Conservation (phyloP, 2,113 vertebrate species). For the Nothocercus nigrocapillus region DNA sequence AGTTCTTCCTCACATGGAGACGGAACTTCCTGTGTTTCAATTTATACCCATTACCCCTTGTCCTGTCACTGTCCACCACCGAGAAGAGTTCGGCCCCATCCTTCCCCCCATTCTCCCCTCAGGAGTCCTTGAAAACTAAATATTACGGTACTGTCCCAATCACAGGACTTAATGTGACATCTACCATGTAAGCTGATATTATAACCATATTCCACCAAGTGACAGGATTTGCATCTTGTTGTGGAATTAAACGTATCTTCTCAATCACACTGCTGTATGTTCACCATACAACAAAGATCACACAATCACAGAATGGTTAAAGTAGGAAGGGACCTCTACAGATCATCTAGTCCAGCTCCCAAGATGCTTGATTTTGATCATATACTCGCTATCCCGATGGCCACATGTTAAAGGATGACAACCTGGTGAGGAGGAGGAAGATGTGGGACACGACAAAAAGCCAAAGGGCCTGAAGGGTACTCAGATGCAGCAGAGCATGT, state of each 20-base stretch:
- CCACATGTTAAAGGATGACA: background rate
- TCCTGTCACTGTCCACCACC: too few species aligned
- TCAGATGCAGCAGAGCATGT: background rate
- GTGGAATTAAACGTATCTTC: too few species aligned
- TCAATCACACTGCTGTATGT: background rate
- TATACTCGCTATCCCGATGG: background rate
- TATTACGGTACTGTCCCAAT: background rate
- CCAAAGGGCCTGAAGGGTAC: background rate
- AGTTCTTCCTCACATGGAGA: too few species aligned
- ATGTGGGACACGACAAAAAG: background rate
- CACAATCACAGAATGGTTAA: too few species aligned
- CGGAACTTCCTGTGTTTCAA: too few species aligned
- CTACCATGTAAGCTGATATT: background rate
- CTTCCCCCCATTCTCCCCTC: background rate
- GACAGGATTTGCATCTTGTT: too few species aligned
- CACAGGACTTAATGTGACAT: background rate
- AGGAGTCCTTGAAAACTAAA: background rate
- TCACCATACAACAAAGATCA: background rate
- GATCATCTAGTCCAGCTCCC: too few species aligned
- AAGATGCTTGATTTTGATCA: background rate
- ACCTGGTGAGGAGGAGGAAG: background rate
- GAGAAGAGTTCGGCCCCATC: too few species aligned
- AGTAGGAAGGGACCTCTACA: too few species aligned
- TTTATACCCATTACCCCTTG: too few species aligned
- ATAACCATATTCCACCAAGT: too few species aligned